Evolutionary conservation across 2,113 vertebrate species (phyloP), one percentile per base, ranked within the genome.

Genomic region (Anolis carolinensis): DNA sequence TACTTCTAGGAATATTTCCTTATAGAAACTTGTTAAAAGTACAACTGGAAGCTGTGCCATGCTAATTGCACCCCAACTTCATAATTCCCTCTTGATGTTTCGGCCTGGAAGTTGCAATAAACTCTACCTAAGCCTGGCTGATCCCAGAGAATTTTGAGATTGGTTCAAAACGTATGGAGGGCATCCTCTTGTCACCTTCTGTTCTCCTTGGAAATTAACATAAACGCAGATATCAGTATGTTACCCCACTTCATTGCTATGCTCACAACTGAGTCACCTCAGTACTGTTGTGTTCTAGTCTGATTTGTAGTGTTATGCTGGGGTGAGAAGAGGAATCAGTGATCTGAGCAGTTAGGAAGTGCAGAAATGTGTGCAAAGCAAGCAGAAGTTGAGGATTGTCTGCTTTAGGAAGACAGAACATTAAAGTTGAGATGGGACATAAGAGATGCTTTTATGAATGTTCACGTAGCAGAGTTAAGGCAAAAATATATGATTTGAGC

Each of bases 161-260:
- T 18, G 4, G 70, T 7, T 13, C 23, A 23, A 74, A 27, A 5
- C 34, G 7, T 25, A 21, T 65, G 25, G 63, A 65, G 59, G 59
- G 25, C 62, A 63, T 63, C 20, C 23, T 27, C 63, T 23, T 65
- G 25, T 65, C 65, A 68, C 65, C 10, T 84, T 87, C 84, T 87
- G 77, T 77, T 30, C 6, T 44, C 67, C 55, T 85, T 88, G 87
- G 87, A 90, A 89, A 90, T 88, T 72, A 87, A 84, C 4, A 73
- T 74, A 86, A 88, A 91, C 89, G 79, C 79, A n/a, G 65, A 0
- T 23, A 5, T 81, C 86, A 85, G 79, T 18, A 86, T 74, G 75
- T 65, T 72, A 25, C 13, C 55, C 18, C 13, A 59, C 55, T 59
- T 44, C 39, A 18, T 14, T 59, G 13, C 55, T 59, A 59, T 59